Evolutionary conservation across 2,113 vertebrate species (phyloP), one percentile per base, ranked within the genome.

Genomic region (Otus sunia): DNA sequence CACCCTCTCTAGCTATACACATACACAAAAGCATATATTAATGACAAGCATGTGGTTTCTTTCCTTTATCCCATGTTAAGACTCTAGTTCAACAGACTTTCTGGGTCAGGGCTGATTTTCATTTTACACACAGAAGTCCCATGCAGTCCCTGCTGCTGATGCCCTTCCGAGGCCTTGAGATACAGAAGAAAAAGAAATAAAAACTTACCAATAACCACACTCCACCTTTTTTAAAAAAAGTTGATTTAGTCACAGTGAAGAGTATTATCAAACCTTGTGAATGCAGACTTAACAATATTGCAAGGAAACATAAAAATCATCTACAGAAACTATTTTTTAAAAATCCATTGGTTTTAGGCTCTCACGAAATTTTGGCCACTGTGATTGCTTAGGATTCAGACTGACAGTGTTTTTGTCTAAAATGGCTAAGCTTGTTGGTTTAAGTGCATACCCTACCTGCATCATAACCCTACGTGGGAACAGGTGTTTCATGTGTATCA

Each of bases 101-200:
- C 37, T 83, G 15, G 36, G 15, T 84, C 6, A 15, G 22, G 30
- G 10, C 9, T 47, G 13, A 52, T 41, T 72, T 53, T 64, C 10
- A 47, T 68, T 63, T 80, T 47, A 45, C 7, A 59, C 5, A 1
- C 26, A 63, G 43, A 68, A 79, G 15, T 6, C 17, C 17, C 2
- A 0, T 22, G 32, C 43, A 53, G 30, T 43, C 18, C 6, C 55
- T 1, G 4, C 4, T 58, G 12, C 60, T 67, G 26, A 34, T 1
- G 0, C 19, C 10, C 7, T 63, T 63, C 43, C 25, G 19, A 50
- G 5, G 5, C 11, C 9, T 64, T 84, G 25, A 90, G 30, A 39
- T 41, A 23, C 6, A 17, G 3, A 4, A 72, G 22, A 56, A 27
- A 29, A 53, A 82, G 87, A 5, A 2, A 3, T 3, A 34, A 34